Conservation (phyloP, 2,888 invertebrate genomes). For the Trichopoda pennipes region DNA sequence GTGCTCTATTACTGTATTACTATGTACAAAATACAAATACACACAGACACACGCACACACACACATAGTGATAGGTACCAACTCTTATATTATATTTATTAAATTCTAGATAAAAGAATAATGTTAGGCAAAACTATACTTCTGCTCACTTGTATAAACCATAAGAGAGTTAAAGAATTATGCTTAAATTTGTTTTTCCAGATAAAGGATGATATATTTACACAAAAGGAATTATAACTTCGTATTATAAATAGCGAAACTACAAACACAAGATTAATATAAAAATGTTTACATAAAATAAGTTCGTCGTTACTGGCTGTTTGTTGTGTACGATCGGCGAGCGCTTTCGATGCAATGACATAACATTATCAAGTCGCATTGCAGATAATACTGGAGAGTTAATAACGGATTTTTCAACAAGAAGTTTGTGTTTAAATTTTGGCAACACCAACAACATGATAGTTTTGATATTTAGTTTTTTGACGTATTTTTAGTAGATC, state of each 20-base stretch:
- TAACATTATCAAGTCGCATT: too few species aligned
- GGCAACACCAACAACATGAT: too few species aligned
- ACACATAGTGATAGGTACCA: background rate
- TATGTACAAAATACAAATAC: conserved; percentile 5
- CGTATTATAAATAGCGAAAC: conserved; percentile 54
- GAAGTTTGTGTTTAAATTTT: too few species aligned
- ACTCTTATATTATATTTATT: conserved; percentile 49
- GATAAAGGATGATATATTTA: conserved; percentile 7
- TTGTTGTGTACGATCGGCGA: too few species aligned
- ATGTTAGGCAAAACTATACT: conserved; percentile 25
- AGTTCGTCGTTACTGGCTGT: too few species aligned
- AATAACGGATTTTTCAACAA: too few species aligned
- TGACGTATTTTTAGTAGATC: too few species aligned
- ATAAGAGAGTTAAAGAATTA: background rate
- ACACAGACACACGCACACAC: background rate
- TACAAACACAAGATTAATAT: conserved; percentile 19
- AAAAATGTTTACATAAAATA: background rate
- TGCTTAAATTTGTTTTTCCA: conserved; percentile 4
- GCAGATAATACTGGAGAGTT: too few species aligned
- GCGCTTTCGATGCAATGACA: too few species aligned
- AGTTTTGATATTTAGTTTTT: too few species aligned
- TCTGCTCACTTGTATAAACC: background rate
- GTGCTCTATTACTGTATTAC: conserved; percentile 32
- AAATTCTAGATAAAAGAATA: conserved; percentile 63
- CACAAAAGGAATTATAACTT: conserved; percentile 32